Evolutionary conservation across 2,888 invertebrate genomes (phyloP).

Genomic region (Galerucella nymphaeae): DNA sequence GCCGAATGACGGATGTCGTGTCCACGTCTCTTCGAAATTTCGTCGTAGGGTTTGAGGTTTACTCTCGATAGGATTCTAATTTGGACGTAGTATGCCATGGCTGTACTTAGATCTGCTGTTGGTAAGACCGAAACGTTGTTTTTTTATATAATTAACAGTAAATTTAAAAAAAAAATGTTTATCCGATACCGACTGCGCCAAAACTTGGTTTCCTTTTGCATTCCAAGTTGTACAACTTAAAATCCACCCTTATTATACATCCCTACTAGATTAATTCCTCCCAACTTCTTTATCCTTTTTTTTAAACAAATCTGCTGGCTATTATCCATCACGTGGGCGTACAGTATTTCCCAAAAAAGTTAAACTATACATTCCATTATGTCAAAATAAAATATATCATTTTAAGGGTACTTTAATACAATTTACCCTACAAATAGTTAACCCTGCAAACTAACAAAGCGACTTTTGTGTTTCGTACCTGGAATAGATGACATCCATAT

Average conservation of each 20-base stretch:
- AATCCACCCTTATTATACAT: neutral
- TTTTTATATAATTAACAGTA: neutral
- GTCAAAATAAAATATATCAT: too few relatives aligned
- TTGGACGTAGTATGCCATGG: slow-evolving; percentile 58
- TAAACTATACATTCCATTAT: too few relatives aligned
- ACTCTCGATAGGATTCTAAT: slow-evolving; percentile 18
- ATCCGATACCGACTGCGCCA: slow-evolving; percentile 1
- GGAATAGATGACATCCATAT: neutral
- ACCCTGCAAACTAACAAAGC: too few relatives aligned
- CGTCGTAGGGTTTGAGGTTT: slow-evolving; percentile 14
- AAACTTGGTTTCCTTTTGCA: too few relatives aligned
- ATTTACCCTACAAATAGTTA: too few relatives aligned
- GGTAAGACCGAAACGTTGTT: slow-evolving; percentile 55
- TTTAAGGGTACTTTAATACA: too few relatives aligned
- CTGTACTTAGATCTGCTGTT: slow-evolving; percentile 64
- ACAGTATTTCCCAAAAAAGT: too few relatives aligned
- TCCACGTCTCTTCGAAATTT: neutral
- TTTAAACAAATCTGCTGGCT: too few relatives aligned
- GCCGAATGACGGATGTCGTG: slow-evolving; percentile 22
- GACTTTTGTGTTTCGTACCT: neutral
- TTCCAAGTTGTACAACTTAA: neutral
- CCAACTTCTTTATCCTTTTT: too few relatives aligned
- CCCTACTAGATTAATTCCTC: neutral
- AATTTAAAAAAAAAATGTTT: too few relatives aligned
- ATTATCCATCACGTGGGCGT: too few relatives aligned